These are phyloP conservation scores for Sceloporus tristichus DNA, from an alignment of 2,113 vertebrate genomes.

Conservation along the genomic window DNA sequence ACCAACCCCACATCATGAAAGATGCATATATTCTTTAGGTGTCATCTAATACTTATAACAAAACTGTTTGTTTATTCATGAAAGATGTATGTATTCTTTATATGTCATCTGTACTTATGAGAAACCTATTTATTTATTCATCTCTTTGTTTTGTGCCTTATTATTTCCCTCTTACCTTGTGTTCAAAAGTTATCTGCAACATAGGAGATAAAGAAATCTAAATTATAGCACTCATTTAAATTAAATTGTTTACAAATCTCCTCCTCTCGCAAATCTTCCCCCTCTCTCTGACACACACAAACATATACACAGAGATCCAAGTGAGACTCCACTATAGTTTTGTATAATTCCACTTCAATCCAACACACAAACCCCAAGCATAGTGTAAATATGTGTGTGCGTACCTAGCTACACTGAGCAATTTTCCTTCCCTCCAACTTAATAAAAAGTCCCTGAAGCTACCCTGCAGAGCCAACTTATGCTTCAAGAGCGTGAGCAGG, in stretches of 20 bases:
- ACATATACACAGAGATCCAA: neutral
- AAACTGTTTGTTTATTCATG: constrained; percentile 2
- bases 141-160: constrained; percentile 20
- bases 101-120: neutral
- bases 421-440: too few species aligned
- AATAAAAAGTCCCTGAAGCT: too few species aligned
- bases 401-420: too few species aligned
- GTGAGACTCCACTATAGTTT: neutral
- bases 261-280: too few species aligned
- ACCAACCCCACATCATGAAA: constrained; percentile 31
- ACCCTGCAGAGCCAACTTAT: too few species aligned
- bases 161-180: neutral
- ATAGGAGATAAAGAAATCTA: neutral
- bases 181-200: neutral
- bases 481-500: too few species aligned
- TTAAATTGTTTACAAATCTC: neutral
- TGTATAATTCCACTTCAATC: neutral
- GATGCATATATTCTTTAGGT: neutral
- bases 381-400: too few species aligned
- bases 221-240: constrained; percentile 21
- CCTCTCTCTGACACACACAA: neutral
- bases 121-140: constrained; percentile 9
- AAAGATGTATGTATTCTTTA: constrained; percentile 5
- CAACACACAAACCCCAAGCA: neutral
- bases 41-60: neutral